These are phyloP conservation scores for Amniataba percoides DNA, from an alignment of 2,797 vertebrate species.

Conservation along the genomic window DNA sequence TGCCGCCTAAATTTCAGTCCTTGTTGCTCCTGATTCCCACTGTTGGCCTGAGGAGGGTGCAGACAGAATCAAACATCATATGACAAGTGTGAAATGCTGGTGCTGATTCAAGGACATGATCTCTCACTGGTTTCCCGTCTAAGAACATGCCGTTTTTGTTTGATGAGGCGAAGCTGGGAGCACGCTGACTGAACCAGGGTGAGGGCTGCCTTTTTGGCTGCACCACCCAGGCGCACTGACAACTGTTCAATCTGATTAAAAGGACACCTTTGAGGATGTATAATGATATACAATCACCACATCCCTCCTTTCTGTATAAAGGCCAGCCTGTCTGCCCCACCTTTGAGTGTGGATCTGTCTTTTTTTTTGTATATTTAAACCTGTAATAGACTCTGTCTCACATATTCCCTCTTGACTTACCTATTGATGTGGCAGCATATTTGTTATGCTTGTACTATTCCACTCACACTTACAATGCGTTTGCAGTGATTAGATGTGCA, in stretches of 20 bases:
- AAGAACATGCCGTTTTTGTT: not conserved
- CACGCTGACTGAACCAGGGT: not conserved
- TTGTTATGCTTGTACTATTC: constrained; percentile 3
- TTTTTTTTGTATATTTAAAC: too few relatives aligned
- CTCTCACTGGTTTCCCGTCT: not conserved
- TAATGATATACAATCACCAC: not conserved
- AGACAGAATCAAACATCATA: not conserved
- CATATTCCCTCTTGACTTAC: not conserved
- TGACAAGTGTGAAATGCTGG: not conserved
- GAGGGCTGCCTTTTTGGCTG: not conserved
- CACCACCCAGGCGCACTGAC: not conserved
- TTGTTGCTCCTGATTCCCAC: not conserved
- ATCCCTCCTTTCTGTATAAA: not conserved
- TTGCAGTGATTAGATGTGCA: constrained; percentile 4
- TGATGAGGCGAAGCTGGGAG: not conserved
- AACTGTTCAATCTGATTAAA: not conserved
- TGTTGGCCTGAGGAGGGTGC: not conserved
- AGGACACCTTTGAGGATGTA: not conserved
- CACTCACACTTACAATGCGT: not conserved
- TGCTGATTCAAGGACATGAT: constrained; percentile 12
- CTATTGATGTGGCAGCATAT: not conserved
- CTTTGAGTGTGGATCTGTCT: not conserved
- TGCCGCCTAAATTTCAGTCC: too few relatives aligned
- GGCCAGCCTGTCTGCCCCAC: not conserved
- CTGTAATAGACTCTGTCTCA: not conserved